Base-by-base conservation (phyloP, 2,888 invertebrate species). In the Heliconius ismenius region DNA sequence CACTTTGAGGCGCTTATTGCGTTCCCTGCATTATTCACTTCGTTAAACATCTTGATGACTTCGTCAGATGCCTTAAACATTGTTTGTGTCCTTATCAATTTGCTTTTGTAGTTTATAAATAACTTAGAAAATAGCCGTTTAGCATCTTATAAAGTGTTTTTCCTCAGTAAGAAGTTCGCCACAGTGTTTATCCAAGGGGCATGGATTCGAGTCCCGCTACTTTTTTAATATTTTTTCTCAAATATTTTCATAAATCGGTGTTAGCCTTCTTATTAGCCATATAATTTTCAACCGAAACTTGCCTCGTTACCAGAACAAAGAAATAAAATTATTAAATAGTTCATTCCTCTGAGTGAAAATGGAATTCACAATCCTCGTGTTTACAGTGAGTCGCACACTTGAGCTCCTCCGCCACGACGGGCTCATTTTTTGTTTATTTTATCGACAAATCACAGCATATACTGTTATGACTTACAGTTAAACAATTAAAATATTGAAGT, bases 11-110 rank as follows among this genome's bases (percentile, higher is more conserved):
- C 67, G 70, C 67, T 75, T 60, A 73, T 67, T 75, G 65, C 73
- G 67, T 65, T 54, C 76, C 58, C 70, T 54, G 28, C 58, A 28
- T 73, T 60, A 64, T 65, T 28, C 65, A 68, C 75, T 75, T 75
- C 72, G 75, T 75, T 78, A 36, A 77, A 73, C 75, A 75, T 72
- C 70, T 78, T 75, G 67, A 73, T 67, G 72, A 63, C 65, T 65
- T 49, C 21, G 54, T 62, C 65, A 62, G 70, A 63, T 76, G 72
- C 49, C 62, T 70, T 28, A 24, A 72, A 72, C 65, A 75, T 70
- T 75, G 70, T 67, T 60, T 74, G 64, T 67, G 43, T 15, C 70
- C 67, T 21, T 49, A 26, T 49, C 62, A 60, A 62, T 75, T 49
- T 60, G 65, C 62, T 75, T 67, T 62, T 67, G 67, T 64, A 24